Evolutionary conservation across 2,797 vertebrate species (phyloP), one percentile per base, ranked within the genome.

Genomic region (Lutjanus argentimaculatus): DNA sequence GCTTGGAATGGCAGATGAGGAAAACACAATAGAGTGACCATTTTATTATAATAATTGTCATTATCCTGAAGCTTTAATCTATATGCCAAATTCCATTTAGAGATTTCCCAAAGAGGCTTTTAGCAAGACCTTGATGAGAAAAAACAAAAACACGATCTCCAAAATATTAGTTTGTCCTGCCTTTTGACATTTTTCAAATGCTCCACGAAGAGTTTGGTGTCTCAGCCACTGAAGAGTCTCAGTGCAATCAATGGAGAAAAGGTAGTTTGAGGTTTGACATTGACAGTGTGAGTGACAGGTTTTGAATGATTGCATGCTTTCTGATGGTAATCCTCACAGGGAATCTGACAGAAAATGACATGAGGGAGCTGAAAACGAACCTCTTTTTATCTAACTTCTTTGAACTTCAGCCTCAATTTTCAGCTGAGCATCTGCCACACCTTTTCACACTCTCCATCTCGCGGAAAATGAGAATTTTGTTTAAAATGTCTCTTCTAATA

Each of bases 31-130:
- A 19, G 21, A 81, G 48, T 72, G 64, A 57, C 61, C 58, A 63
- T 67, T 74, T 85, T 40, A 78, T 82, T 49, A 72, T 58, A 46
- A 79, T 82, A 77, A 74, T 72, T 45, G 53, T 45, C 61, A 7
- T 49, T 22, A 43, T 17, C 36, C 59, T 51, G 22, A 62, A 65
- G 12, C 53, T 58, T 83, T 52, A 58, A 25, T 72, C 5, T 46
- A 36, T 30, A 15, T 79, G 63, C 17, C 17, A 71, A 30, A 65
- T 82, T 67, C 69, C 63, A 82, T 89, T 65, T 36, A 42, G 46
- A 74, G 30, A 75, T 74, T 59, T 77, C 21, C 22, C 66, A 22
- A 70, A 73, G 74, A 84, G 61, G 82, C 71, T 71, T 82, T 83
- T 40, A 48, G 67, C 1, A 62, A 77, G 62, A 82, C 42, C 49